Percentiles rank a stretch among this genome's conserved stretches.
These are phyloP conservation scores for Enteromius fasciolatus DNA, from an alignment of 2,797 vertebrate species.

Conservation along the genomic window DNA sequence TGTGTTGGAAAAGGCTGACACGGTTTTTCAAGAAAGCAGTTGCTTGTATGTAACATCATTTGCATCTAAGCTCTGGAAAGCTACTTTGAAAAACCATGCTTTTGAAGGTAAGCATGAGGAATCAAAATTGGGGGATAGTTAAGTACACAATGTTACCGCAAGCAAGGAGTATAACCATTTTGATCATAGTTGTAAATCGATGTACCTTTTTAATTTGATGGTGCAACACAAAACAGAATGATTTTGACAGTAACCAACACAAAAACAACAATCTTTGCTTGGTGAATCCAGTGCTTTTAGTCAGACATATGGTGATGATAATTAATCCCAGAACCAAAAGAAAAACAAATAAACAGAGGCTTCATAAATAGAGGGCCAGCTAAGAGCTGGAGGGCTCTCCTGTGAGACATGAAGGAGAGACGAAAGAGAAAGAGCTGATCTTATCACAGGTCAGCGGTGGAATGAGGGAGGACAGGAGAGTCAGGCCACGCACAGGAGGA, in stretches of 20 bases:
- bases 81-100: not conserved
- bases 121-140: not conserved
- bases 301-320: conserved; percentile 79
- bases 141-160: not conserved
- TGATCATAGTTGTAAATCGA: not conserved
- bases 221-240: conserved; percentile 60
- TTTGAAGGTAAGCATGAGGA: conserved; percentile 36
- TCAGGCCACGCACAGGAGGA: conserved; percentile 29
- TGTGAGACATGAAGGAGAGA: conserved; percentile 63
- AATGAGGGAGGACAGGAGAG: conserved; percentile 22
- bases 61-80: conserved; percentile 22
- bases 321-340: conserved; percentile 77
- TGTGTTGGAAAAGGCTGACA: conserved; percentile 39
- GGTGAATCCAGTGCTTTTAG: conserved; percentile 71
- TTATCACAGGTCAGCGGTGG: conserved; percentile 60
- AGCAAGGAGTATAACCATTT: not conserved
- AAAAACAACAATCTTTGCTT: conserved; percentile 67
- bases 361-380: conserved; percentile 73
- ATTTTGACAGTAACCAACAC: conserved; percentile 72
- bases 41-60: conserved; percentile 28
- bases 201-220: conserved; percentile 8
- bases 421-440: conserved; percentile 63
- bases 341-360: conserved; percentile 76
- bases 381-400: conserved; percentile 69
- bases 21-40: conserved; percentile 24